A percentile compares a stretch with the other conserved stretches of the same genome.
Evolutionary conservation across 1,140 invertebrate genomes (phyloP).

Genomic region (Zophobas morio): DNA sequence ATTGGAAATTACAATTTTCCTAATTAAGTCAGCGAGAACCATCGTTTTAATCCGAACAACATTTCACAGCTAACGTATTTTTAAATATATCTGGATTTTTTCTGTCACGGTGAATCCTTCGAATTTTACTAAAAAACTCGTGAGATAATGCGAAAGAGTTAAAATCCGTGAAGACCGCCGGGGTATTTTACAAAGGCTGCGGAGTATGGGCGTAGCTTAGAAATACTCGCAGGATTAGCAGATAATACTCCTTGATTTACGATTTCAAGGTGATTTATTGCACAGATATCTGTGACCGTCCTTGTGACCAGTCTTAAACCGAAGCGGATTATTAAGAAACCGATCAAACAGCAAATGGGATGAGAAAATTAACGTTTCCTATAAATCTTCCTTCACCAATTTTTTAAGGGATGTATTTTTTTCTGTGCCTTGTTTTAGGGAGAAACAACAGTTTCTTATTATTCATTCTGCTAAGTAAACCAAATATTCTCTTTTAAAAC

Average conservation of each 20-base stretch:
- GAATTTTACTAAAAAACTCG: conserved; percentile 26
- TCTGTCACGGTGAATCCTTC: neutral
- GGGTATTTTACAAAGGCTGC: neutral
- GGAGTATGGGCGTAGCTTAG: conserved; percentile 19
- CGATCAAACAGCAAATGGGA: neutral
- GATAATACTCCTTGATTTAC: conserved; percentile 32
- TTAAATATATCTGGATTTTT: conserved; percentile 21
- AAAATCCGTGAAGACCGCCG: conserved; percentile 21
- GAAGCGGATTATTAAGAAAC: neutral
- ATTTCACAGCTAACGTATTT: conserved; percentile 2
- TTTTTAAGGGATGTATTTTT: too few species aligned
- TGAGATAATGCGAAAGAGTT: conserved; percentile 1
- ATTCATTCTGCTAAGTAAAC: too few species aligned
- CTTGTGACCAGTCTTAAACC: conserved; percentile 19
- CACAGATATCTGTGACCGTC: conserved; percentile 10
- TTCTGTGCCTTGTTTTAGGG: too few species aligned
- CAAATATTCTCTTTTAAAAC: too few species aligned
- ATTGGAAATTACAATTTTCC: neutral
- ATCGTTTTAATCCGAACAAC: conserved; percentile 7
- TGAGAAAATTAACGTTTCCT: too few species aligned
- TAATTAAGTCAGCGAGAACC: conserved; percentile 7
- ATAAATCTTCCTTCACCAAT: too few species aligned
- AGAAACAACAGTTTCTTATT: too few species aligned
- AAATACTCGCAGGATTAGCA: conserved; percentile 12
- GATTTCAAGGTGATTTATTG: conserved; percentile 23